Evolutionary conservation across 2,113 vertebrate genomes (phyloP).

Genomic region (Hemibates koningsi): DNA sequence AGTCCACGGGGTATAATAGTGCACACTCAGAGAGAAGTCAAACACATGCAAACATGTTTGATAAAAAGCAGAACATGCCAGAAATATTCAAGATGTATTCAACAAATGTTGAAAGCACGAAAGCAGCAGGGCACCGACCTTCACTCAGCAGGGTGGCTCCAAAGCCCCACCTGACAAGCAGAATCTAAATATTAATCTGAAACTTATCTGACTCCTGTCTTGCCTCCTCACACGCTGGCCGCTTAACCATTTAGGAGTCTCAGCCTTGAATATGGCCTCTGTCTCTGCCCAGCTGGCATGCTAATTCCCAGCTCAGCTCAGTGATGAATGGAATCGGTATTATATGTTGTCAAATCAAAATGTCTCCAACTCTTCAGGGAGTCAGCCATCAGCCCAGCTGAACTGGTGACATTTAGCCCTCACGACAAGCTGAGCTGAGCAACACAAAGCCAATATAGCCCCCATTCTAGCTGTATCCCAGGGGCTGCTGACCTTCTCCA

Average conservation of each 20-base stretch:
- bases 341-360: slow-evolving; percentile 10
- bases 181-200: not conserved
- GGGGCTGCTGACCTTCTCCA: slow-evolving; percentile 41
- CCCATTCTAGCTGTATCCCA: slow-evolving; percentile 4
- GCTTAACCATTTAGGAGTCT: not conserved
- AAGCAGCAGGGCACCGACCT: not conserved
- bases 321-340: not conserved
- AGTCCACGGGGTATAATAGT: not conserved
- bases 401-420: slow-evolving; percentile 52
- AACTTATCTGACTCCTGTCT: not conserved
- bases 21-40: not conserved
- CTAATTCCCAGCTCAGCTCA: not conserved
- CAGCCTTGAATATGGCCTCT: not conserved
- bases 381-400: slow-evolving; percentile 17
- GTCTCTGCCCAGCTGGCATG: not conserved
- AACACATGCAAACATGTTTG: not conserved
- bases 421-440: slow-evolving; percentile 27
- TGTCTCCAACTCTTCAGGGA: slow-evolving; percentile 12
- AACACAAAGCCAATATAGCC: slow-evolving; percentile 26
- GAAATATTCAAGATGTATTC: not conserved
- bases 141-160: not conserved
- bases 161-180: not conserved
- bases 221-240: not conserved
- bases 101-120: not conserved
- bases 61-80: not conserved